Conservation (phyloP, 2,888 invertebrate species). For the Drosophila ezoana region DNA sequence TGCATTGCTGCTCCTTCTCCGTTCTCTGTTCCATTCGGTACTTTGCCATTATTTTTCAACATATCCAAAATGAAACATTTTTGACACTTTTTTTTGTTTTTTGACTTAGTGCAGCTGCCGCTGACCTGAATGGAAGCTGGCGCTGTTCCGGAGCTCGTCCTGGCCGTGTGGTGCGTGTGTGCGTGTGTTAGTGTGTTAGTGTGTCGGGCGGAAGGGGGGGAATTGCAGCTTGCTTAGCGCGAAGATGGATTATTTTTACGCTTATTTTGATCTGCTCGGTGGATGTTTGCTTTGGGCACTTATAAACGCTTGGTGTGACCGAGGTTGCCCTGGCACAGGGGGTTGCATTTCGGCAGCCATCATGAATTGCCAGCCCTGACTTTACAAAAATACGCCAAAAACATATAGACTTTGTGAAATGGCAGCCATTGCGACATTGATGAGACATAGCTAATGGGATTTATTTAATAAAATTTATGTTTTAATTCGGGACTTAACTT, state of each 20-base stretch:
- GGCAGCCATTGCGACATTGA: slow-evolving; percentile 38
- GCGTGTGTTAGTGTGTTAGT: slow-evolving; percentile 13
- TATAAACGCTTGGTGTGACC: slow-evolving; percentile 83
- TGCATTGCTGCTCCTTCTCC: slow-evolving; percentile 11
- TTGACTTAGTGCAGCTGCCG: slow-evolving; percentile 59
- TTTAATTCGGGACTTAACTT: slow-evolving; percentile 15
- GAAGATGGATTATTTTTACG: slow-evolving; percentile 80
- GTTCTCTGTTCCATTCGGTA: slow-evolving; percentile 22
- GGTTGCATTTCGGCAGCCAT: slow-evolving; percentile 64
- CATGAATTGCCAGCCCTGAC: slow-evolving; percentile 39
- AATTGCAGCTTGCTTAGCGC: slow-evolving; percentile 72
- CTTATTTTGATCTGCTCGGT: slow-evolving; percentile 83
- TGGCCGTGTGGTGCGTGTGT: slow-evolving; percentile 1
- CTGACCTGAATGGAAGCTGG: slow-evolving; percentile 34
- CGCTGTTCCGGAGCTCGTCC: slow-evolving; percentile 33
- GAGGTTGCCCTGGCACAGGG: slow-evolving; percentile 31
- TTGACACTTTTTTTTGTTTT: slow-evolving; percentile 72
- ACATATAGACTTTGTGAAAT: background rate
- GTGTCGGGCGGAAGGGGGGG: slow-evolving; percentile 17
- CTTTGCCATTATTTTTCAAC: slow-evolving; percentile 75
- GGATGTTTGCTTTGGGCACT: slow-evolving; percentile 82
- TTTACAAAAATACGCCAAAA: slow-evolving; percentile 23
- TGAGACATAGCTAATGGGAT: slow-evolving; percentile 41
- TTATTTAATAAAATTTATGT: slow-evolving; percentile 27
- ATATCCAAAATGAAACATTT: slow-evolving; percentile 78